Percentiles rank a stretch among this genome's conserved stretches.
These are phyloP conservation scores for Agelaius tricolor DNA, from an alignment of 2,113 vertebrate genomes.

Conservation along the genomic window DNA sequence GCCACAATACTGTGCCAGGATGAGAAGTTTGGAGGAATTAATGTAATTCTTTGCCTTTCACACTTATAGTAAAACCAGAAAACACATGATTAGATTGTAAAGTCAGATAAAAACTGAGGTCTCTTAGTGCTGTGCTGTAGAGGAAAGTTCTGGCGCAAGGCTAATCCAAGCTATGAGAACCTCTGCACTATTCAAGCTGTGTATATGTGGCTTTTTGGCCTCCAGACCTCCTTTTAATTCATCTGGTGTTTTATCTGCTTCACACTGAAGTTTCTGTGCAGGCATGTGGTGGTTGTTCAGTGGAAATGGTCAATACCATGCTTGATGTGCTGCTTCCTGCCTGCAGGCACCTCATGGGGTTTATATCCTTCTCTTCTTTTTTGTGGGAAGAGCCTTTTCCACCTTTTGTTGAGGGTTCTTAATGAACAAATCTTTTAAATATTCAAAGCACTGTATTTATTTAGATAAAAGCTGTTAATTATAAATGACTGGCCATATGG, in stretches of 20 bases:
- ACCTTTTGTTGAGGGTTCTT: background rate
- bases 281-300: background rate
- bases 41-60: background rate
- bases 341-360: background rate
- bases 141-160: background rate
- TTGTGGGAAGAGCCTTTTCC: background rate
- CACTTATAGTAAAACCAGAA: background rate
- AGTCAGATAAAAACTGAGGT: background rate
- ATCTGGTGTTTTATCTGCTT: background rate
- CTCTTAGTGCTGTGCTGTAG: background rate
- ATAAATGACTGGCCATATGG: conserved; percentile 71
- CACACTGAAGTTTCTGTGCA: background rate
- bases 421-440: conserved; percentile 27
- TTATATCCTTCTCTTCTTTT: background rate
- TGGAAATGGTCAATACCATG: background rate
- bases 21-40: background rate
- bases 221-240: background rate
- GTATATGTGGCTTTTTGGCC: background rate
- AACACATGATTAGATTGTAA: background rate
- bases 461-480: conserved; percentile 72
- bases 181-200: background rate
- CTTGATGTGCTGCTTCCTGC: background rate
- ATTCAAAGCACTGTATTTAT: conserved; percentile 59
- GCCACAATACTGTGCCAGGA: background rate
- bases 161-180: background rate